Evolutionary conservation across 2,888 invertebrate genomes (phyloP), one percentile per base, ranked within the genome.

Genomic region (Neria commutata): DNA sequence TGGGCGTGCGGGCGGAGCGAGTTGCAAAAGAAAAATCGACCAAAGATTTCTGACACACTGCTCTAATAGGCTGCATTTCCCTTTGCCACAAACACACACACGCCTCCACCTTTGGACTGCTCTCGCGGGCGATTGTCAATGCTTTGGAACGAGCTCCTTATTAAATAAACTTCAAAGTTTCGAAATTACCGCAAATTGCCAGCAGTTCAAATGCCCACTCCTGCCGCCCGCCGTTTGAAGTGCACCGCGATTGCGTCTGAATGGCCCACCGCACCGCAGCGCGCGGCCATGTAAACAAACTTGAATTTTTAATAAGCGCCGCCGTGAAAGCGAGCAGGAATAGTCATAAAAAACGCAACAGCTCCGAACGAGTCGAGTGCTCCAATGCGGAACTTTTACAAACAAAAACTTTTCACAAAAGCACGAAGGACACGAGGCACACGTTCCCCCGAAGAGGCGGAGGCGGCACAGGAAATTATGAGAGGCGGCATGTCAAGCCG

Each of bases 251-350:
- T n/a, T 37, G 11, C 37, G 37, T 26, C 45, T n/a, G n/a, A 53
- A 53, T 25, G 10, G 19, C 24, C 29, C 37, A 14, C 10, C 4
- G n/a, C 10, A 5, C 8, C 37, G 10, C 37, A 24, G 14, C 33
- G 37, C 2, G 4, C 24, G 19, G 51, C 37, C 25, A 37, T n/a
- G 24, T 40, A 40, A 45, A 46, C 29, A 49, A 48, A 49, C 25
- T 42, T 48, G 19, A 40, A 55, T 54, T 29, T 54, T 56, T 56
- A 46, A 51, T 51, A 46, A 56, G 26, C 51, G n/a, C 25, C 50
- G 33, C 42, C 40, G 33, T 17, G 37, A 37, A n/a, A 4, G 8
- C 37, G n/a, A 37, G n/a, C 37, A 5, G 6, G 29, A 11, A 5
- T 29, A 29, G 11, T 11, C 6, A 29, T 8, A 29, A 29, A 29